Evolutionary conservation across 2,888 invertebrate species (phyloP), one percentile per base, ranked within the genome.

Genomic region (Synergus japonicus): DNA sequence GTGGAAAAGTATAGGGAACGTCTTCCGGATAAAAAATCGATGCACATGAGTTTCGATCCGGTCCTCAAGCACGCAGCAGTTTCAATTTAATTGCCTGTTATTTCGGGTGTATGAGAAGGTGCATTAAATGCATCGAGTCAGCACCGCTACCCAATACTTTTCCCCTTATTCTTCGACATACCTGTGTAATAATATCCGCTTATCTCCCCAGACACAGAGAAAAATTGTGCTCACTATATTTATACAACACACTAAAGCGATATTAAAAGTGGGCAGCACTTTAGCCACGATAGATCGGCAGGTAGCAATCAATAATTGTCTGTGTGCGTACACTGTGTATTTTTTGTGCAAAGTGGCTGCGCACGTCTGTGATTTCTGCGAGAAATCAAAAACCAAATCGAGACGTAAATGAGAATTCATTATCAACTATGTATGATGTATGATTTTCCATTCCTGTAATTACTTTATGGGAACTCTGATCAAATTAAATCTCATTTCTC

Each of bases 51-150:
- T 63, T 81, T 82, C 76, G 81, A 83, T 81, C 83, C 81, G 84
- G 82, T 81, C 81, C 83, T 79, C 44, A 79, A 82, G 78, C 82
- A 73, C 79, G 67, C 78, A 79, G 82, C 85, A 84, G 86, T 88
- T 89, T 88, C 86, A 86, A 86, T 90, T 89, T 89, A 90, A 90
- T 90, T 89, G 88, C 87, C 86, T 84, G 87, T 89, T 88, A 89
- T 88, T 90, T 88, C 86, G 86, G 86, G 80, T 83, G 82, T 84
- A 83, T 81, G 83, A 85, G 84, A 81, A 82, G 85, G 85, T 87
- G 87, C 87, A 90, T 89, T 88, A 88, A 89, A 87, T 87, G 86
- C 86, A 87, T 87, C 86, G 78, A 85, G 86, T 85, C 84, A 82
- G 81, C 87, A 85, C 85, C 54, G 87, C 85, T 82, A 84, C 87